These are phyloP conservation scores for Bos javanicus DNA, from an alignment of 2,113 vertebrate genomes.

Conservation along the genomic window DNA sequence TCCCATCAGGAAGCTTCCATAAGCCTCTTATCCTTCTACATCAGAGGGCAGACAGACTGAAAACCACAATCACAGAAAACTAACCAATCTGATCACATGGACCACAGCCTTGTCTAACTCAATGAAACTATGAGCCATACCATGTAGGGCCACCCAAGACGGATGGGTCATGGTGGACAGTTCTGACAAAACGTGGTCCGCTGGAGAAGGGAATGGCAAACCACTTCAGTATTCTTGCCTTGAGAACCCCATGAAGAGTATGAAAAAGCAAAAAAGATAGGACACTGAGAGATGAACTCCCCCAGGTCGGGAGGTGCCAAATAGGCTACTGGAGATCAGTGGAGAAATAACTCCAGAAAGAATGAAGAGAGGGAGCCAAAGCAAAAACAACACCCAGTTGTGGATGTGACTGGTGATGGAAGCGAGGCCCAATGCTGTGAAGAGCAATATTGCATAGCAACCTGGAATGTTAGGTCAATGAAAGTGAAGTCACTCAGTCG, in stretches of 20 bases:
- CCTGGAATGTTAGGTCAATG: background rate
- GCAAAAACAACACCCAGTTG: background rate
- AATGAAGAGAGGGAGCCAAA: background rate
- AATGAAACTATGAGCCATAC: background rate
- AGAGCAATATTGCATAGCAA: background rate
- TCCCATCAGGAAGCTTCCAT: background rate
- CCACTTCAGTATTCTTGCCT: background rate
- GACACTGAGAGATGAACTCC: background rate
- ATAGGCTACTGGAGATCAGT: background rate
- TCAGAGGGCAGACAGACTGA: background rate
- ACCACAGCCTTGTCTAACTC: background rate
- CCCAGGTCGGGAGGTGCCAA: accelerated
- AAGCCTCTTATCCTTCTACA: background rate
- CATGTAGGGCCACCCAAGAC: background rate
- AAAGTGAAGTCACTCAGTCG: no score
- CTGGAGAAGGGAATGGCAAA: background rate
- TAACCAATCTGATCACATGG: background rate
- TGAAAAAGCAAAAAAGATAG: background rate
- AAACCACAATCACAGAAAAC: background rate
- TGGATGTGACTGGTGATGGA: background rate
- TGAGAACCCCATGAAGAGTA: background rate
- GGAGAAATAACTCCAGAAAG: background rate
- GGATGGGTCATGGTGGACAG: background rate
- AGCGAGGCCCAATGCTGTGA: background rate
- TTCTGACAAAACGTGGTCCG: accelerated